phyloP scores from a whole-genome alignment of 2,113 vertebrate genomes.

The Esox niger region DNA sequence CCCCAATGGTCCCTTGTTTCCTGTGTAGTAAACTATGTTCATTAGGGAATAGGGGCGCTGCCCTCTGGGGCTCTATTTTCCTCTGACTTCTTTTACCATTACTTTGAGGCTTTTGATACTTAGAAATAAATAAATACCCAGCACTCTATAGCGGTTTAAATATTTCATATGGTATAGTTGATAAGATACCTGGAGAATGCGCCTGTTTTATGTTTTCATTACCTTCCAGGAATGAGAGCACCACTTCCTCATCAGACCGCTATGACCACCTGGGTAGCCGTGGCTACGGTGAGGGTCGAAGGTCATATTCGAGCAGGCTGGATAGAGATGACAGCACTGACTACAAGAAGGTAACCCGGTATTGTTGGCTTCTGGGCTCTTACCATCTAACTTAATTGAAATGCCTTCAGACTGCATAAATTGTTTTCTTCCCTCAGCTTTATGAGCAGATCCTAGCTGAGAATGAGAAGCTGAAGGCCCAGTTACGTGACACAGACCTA shows the following conservation, averaged over 20 bases:
- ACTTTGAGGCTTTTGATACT: too few species aligned
- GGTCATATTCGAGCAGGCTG: conserved; percentile 82
- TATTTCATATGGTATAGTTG: not conserved
- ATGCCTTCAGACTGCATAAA: not conserved
- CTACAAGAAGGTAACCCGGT: conserved; percentile 88
- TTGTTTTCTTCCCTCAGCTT: conserved; percentile 74
- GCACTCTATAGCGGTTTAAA: not conserved
- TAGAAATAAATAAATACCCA: too few species aligned
- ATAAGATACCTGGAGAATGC: not conserved
- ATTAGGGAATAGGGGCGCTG: too few species aligned
- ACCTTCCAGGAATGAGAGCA: conserved; percentile 78
- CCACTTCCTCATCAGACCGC: conserved; percentile 77
- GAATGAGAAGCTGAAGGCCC: conserved; percentile 96
- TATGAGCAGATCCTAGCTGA: conserved; percentile 96
- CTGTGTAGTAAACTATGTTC: too few species aligned
- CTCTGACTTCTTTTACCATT: too few species aligned
- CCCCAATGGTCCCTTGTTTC: too few species aligned
- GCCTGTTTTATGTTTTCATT: not conserved
- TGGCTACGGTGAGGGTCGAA: conserved; percentile 82
- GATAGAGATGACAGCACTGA: conserved; percentile 90
- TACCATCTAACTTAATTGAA: not conserved
- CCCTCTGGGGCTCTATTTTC: too few species aligned
- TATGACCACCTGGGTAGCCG: conserved; percentile 78
- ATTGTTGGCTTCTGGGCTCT: not conserved
- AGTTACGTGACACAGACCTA: conserved; percentile 93